A percentile compares a stretch with the other conserved stretches of the same genome.
These are phyloP conservation scores for Tyto alba DNA, from an alignment of 2,113 vertebrate species.

Conservation along the genomic window DNA sequence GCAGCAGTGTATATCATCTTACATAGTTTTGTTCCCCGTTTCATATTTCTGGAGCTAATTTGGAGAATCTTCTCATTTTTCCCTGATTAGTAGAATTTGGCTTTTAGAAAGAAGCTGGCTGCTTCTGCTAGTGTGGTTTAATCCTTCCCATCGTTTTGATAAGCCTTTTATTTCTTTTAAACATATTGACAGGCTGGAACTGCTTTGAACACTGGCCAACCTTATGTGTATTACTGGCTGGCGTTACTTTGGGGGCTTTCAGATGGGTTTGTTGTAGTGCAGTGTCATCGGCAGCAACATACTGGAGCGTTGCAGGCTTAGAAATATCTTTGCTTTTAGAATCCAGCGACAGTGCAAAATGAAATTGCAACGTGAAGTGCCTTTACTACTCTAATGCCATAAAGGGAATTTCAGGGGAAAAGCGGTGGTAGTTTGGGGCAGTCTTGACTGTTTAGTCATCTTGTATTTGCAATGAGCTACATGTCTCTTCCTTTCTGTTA, in stretches of 20 bases:
- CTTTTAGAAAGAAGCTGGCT: not conserved
- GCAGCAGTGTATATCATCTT: not conserved
- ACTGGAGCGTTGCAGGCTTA: not conserved
- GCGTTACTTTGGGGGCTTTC: not conserved
- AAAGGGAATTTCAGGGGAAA: not conserved
- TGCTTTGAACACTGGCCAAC: not conserved
- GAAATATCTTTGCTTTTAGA: not conserved
- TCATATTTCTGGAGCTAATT: not conserved
- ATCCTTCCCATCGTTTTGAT: not conserved
- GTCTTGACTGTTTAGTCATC: rapidly evolving
- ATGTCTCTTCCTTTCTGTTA: not conserved
- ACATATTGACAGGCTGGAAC: not conserved
- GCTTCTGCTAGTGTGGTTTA: not conserved
- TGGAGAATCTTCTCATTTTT: not conserved
- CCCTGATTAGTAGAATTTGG: not conserved
- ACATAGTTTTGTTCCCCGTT: not conserved
- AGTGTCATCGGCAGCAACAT: not conserved
- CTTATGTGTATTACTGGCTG: not conserved
- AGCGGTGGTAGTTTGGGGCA: rapidly evolving
- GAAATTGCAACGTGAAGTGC: not conserved
- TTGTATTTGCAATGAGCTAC: not conserved
- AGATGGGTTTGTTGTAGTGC: not conserved
- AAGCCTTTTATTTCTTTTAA: conserved; percentile 1
- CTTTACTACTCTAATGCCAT: not conserved
- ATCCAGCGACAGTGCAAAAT: not conserved